phyloP scores from a whole-genome alignment of 2,888 invertebrate genomes.

The Eustalomyia histrio region DNA sequence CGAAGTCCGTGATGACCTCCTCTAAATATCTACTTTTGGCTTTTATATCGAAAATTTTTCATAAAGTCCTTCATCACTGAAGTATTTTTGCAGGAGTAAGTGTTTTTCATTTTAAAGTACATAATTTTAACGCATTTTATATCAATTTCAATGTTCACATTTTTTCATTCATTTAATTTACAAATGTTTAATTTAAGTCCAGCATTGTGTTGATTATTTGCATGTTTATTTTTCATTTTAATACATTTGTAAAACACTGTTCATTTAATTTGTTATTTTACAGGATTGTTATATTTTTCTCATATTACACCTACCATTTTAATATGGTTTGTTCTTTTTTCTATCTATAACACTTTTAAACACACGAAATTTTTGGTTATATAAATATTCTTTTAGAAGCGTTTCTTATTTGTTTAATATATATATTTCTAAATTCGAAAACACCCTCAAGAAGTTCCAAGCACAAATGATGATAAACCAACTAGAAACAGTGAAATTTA shows the following conservation, averaged over 20 bases:
- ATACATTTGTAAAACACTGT: not conserved
- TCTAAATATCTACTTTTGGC: too few relatives aligned
- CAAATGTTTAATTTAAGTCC: not conserved
- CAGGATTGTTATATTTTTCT: not conserved
- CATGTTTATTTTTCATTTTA: not conserved
- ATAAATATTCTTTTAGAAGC: slow-evolving; percentile 36
- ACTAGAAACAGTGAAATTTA: slow-evolving; percentile 77
- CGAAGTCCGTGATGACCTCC: too few relatives aligned
- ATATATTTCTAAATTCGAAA: slow-evolving; percentile 13
- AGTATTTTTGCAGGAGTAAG: too few relatives aligned
- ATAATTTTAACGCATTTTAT: too few relatives aligned
- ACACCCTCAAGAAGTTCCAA: slow-evolving; percentile 77
- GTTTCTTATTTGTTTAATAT: slow-evolving; percentile 56
- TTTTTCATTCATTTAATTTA: not conserved
- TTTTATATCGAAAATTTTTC: too few relatives aligned
- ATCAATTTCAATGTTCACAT: too few relatives aligned
- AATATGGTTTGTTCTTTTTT: slow-evolving; percentile 36
- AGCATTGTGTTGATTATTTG: not conserved
- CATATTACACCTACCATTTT: slow-evolving; percentile 66
- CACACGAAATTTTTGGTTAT: slow-evolving; percentile 12
- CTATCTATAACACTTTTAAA: slow-evolving; percentile 20
- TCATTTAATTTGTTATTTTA: not conserved
- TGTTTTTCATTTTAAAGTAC: too few relatives aligned
- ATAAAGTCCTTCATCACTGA: too few relatives aligned
- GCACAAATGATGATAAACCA: slow-evolving; percentile 79